Evolutionary conservation across 2,797 vertebrate species (phyloP).

Genomic region (Microhierax caerulescens): DNA sequence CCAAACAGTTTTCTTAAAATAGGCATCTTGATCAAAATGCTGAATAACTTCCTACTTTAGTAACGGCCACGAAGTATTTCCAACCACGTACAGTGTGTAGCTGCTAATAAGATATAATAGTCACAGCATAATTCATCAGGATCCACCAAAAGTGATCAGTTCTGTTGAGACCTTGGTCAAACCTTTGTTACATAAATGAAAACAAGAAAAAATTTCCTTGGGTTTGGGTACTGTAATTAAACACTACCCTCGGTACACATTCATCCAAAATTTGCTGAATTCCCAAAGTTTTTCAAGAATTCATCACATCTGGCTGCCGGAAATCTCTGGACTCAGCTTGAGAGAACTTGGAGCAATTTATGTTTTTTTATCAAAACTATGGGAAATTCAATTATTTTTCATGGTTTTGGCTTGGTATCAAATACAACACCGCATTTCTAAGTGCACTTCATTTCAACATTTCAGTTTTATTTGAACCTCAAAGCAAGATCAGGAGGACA

Average conservation of each 20-base stretch:
- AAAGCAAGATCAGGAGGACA: background rate
- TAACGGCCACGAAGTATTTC: background rate
- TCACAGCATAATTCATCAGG: background rate
- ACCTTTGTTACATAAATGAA: background rate
- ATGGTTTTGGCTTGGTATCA: background rate
- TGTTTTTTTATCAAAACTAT: background rate
- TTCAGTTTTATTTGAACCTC: background rate
- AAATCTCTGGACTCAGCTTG: background rate
- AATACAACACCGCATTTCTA: background rate
- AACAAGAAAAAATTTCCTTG: background rate
- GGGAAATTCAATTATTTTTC: slow-evolving; percentile 41
- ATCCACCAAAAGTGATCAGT: background rate
- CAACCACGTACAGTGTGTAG: background rate
- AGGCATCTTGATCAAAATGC: background rate
- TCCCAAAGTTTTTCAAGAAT: background rate
- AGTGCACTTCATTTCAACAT: background rate
- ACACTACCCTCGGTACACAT: background rate
- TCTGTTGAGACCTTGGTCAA: background rate
- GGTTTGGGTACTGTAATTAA: background rate
- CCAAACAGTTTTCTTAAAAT: background rate
- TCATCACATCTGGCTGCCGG: background rate
- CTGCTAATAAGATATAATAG: background rate
- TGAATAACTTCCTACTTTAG: background rate
- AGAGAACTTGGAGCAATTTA: background rate
- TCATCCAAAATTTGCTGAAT: background rate